These are phyloP conservation scores for Acromyrmex charruanus DNA, from an alignment of 1,140 invertebrate species.

Conservation along the genomic window DNA sequence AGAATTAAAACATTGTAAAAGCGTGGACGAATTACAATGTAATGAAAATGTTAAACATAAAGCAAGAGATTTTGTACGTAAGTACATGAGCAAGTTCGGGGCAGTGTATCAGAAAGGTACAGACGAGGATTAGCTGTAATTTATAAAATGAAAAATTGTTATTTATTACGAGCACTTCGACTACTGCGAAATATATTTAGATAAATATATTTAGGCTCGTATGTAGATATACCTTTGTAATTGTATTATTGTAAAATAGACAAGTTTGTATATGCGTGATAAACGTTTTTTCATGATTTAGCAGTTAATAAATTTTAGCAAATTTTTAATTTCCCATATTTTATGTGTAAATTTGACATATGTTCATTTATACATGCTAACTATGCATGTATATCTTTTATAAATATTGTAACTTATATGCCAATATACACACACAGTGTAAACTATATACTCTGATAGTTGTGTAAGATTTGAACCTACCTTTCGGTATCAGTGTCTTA, in stretches of 20 bases:
- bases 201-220: slow-evolving; percentile 45
- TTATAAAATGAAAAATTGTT: slow-evolving; percentile 75
- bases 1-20: slow-evolving; percentile 96
- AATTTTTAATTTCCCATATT: slow-evolving; percentile 69
- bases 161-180: slow-evolving; percentile 77
- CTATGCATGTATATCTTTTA: slow-evolving; percentile 62
- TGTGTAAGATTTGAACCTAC: slow-evolving; percentile 46
- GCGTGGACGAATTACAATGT: slow-evolving; percentile 94
- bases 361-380: slow-evolving; percentile 62
- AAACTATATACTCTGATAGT: slow-evolving; percentile 54
- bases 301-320: slow-evolving; percentile 64
- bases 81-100: slow-evolving; percentile 98
- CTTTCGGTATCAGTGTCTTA: slow-evolving; percentile 36
- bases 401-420: slow-evolving; percentile 68
- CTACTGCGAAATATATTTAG: slow-evolving; percentile 71
- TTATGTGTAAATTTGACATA: slow-evolving; percentile 67
- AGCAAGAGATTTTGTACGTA: slow-evolving; percentile 97
- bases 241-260: slow-evolving; percentile 80
- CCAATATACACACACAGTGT: slow-evolving; percentile 46
- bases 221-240: slow-evolving; percentile 80
- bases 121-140: slow-evolving; percentile 87
- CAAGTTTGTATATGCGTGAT: slow-evolving; percentile 76
- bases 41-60: slow-evolving; percentile 97
- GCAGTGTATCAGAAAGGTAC: slow-evolving; percentile 89
- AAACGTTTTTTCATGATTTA: slow-evolving; percentile 68